Base-by-base conservation (phyloP, 1,140 invertebrate genomes). In the Papilio helenus region DNA sequence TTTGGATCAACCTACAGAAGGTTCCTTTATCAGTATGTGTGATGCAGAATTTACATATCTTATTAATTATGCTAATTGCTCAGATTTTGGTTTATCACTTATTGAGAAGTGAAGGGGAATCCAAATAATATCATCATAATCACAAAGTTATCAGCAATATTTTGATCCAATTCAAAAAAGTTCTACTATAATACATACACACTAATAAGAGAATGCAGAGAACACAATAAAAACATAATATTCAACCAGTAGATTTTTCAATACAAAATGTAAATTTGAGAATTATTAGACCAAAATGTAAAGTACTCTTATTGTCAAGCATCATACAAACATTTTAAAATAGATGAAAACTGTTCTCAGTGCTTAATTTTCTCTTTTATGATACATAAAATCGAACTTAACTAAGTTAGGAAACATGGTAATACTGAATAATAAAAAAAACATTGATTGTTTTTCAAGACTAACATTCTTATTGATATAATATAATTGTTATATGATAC, bases 1-100 rank as follows among this genome's bases (percentile, higher is more conserved):
- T 96, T 97, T 58, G 98, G 96, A 95, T 99, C 98, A 84, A 99
- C 98, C 90, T 91, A 16, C 39, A 20, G 12, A 79, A 16, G 26
- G 16, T 58, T 29, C 16, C 26, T 29, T n/a, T 16, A 65, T 65
- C 58, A 61, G 5, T 65, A 16, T 65, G 26, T 65, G 26, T 29
- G 4, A 65, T 29, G 12, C 3, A 26, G 3, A 29, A 65, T 34
- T 65, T 61, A 61, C 3, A 16, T 26, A 65, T 65, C 3, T 29
- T 29, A n/a, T 65, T 12, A 68, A 16, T 20, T 76, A 55, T 55
- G 9, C 5, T 26, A 9, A 26, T 76, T 79, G 80, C 80, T 93
- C 92, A 92, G 92, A 77, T 82, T 73, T 80, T 86, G 83, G 82
- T 85, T 89, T 94, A 82, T 94, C 93, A 94, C 90, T 94, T 93